Percentiles rank a stretch among this genome's conserved stretches.
These are phyloP conservation scores for Terrapene triunguis DNA, from an alignment of 2,113 vertebrate species.

Conservation along the genomic window DNA sequence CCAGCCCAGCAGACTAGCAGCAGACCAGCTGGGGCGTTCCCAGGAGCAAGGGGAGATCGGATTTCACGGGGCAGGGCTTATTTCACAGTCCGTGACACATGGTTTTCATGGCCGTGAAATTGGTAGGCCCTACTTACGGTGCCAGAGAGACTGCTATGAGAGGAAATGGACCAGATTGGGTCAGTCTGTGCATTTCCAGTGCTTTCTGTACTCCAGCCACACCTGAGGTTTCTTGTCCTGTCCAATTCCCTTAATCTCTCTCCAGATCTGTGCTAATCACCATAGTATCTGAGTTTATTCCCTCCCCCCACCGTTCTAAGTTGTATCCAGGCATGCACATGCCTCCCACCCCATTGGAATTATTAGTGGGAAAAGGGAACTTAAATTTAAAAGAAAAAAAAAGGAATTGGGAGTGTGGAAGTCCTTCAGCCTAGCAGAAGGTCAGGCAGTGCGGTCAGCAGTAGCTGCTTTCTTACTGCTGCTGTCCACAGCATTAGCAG, in stretches of 20 bases:
- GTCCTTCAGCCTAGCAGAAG: background rate
- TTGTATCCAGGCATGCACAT: background rate
- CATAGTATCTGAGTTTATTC: background rate
- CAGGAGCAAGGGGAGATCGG: too few relatives aligned
- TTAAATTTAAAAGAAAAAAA: too few relatives aligned
- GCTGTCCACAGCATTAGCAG: background rate
- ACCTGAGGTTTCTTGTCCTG: background rate
- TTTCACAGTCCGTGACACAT: too few relatives aligned
- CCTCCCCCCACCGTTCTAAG: fast-evolving
- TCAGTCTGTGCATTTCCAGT: background rate
- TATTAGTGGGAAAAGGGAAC: background rate
- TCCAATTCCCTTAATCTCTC: background rate
- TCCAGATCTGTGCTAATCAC: background rate
- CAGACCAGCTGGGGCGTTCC: too few relatives aligned
- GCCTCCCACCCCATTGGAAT: background rate
- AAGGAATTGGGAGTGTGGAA: background rate
- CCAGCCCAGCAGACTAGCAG: too few relatives aligned
- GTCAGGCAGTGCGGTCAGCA: too few relatives aligned
- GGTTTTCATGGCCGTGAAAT: too few relatives aligned
- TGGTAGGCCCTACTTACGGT: too few relatives aligned
- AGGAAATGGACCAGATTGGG: background rate
- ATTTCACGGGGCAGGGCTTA: too few relatives aligned
- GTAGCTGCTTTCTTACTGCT: background rate
- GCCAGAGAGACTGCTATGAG: too few relatives aligned
- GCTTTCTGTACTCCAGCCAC: background rate